Evolutionary conservation across 1,140 invertebrate genomes (phyloP), one percentile per base, ranked within the genome.

Genomic region (Scaptomyza pallida): DNA sequence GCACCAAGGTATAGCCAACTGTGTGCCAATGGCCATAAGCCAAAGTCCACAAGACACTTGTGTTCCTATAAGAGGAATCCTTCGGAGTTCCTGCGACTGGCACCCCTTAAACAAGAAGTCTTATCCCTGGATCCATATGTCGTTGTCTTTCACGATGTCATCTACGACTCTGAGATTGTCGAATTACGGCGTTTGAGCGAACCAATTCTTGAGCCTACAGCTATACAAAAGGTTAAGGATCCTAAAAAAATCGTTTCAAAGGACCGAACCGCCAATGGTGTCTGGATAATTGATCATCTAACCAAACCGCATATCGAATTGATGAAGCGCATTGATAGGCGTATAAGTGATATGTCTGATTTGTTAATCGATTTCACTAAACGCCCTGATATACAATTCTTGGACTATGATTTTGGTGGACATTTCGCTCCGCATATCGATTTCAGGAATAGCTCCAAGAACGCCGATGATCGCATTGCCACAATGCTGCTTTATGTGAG

Each of bases 61-160:
- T 99, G 98, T 91, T 93, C 94, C 23, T 99, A 98, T 86, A 92
- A 94, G 16, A 93, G 93, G 55, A 94, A 94, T 57, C 93, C 93
- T 10, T 93, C 94, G 45, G 95, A 97, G 0, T 97, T 95, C 88
- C 92, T 98, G 4, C 93, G 94, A 54, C 92, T 99, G 33, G 96
- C 95, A 0, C 98, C 97, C 0, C 94, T 98, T 40, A 99, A 99
- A 92, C 95, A 97, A 90, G 99, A 99, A 92, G 94, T 97, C 76
- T 93, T 96, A 13, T 96, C 95, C 86, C 91, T 95, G 3, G 93
- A 96, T 15, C 99, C 98, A 0, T 94, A 95, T 57, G 95, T 99
- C 70, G 94, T 96, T 21, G 93, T 99, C 5, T 99, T 96, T 91
- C 96, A 98, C 91, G 94, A 98, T 80, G 95, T 99, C 2, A 93